Evolutionary conservation across 1,140 invertebrate species (phyloP).

Genomic region (Papilio dardanus): DNA sequence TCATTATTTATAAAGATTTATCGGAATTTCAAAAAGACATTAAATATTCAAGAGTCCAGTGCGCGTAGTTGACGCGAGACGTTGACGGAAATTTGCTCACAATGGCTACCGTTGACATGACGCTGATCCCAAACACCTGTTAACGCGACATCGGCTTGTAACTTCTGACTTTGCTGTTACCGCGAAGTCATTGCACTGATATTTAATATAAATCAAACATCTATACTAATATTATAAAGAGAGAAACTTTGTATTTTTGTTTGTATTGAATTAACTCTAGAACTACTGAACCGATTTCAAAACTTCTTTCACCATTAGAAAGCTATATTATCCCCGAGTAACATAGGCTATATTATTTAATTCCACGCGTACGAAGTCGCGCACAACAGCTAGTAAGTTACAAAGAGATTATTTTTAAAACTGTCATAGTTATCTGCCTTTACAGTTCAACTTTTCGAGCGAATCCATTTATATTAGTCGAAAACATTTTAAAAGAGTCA

Average conservation of each 20-base stretch:
- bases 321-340: too few species aligned
- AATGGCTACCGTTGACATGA: constrained; percentile 26
- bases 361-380: too few species aligned
- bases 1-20: not conserved
- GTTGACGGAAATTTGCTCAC: constrained; percentile 32
- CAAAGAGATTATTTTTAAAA: too few species aligned
- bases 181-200: not conserved
- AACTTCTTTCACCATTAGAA: too few species aligned
- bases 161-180: not conserved
- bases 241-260: too few species aligned
- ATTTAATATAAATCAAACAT: not conserved
- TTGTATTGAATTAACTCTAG: too few species aligned
- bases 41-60: not conserved
- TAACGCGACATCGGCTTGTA: constrained; percentile 3
- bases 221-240: too few species aligned
- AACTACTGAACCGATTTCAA: too few species aligned
- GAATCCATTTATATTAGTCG: not conserved
- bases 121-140: constrained; percentile 32
- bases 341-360: too few species aligned
- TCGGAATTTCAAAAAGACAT: not conserved
- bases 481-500: not conserved
- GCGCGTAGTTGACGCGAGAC: constrained; percentile 18
- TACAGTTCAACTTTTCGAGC: too few species aligned
- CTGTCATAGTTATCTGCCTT: too few species aligned
- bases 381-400: too few species aligned